Base-by-base conservation (phyloP, 2,113 vertebrate genomes). In the Cottus gobio region DNA sequence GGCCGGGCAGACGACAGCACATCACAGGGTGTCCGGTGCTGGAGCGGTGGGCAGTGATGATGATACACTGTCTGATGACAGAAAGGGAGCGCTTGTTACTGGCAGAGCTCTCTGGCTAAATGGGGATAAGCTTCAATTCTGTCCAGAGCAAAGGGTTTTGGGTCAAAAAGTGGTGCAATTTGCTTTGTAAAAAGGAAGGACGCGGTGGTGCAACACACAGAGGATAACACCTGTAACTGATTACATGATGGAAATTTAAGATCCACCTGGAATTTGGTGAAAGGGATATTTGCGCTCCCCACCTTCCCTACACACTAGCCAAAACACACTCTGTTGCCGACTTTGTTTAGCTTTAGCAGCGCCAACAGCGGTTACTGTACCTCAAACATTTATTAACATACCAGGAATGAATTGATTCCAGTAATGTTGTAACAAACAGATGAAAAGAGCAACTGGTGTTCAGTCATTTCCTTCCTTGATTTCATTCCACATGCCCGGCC, bases 381-480 rank as follows among this genome's bases (percentile, higher is more conserved):
- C 61, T 81, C 60, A 80, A 79, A 69, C 68, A 30, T 36, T n/a
- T 70, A 87, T 86, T 87, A 85, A 80, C 39, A 88, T 85, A 82
- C 64, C 62, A 46, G 56, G 50, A 57, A 50, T 69, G 31, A 85
- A 84, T 24, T 75, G 66, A 84, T 46, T 68, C 77, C 71, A 61
- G 74, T 68, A 70, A 72, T 79, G 76, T 82, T 90, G 84, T 77
- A 52, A 72, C 39, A 72, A 87, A 84, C 36, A 66, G 37, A 82
- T 77, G 26, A 83, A 82, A 62, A 75, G 68, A 66, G n/a, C 18
- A 52, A 52, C 7, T 34, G 34, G 70, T 46, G 39, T 30, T 24
- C 12, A 75, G 30, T 64, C 7, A 46, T 60, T 82, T 83, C 80
- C 77, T 71, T 68, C 24, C 36, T 54, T 66, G 58, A 67, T 72